Base-by-base conservation (phyloP, 92 coral and sea anemone species). In the Nematostella vectensis region DNA sequence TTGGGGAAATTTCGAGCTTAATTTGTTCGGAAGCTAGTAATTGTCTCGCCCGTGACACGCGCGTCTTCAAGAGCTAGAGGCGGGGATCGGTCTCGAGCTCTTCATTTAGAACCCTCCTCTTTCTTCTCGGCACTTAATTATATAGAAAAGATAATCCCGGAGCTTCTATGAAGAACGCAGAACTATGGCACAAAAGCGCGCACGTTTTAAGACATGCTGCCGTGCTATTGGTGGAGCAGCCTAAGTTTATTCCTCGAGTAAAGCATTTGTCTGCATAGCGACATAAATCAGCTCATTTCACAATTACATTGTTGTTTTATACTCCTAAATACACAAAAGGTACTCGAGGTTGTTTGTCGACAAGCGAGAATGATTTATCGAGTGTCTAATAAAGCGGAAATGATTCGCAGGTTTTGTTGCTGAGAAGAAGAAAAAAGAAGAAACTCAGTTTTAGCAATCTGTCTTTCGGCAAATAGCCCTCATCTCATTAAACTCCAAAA, bases 371-470 rank as follows among this genome's bases (percentile, higher is more conserved):
- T 58, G 69, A 68, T 58, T 74, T 68, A 51, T 48, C 53, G 63
- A 63, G 62, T 40, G 70, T 62, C 74, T 73, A 84, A 74, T 74
- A 40, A 10, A 61, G 76, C 76, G 87, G 63, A 61, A 56, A 63
- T 65, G 50, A 49, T 70, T 61, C 52, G 75, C 54, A 48, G 59
- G 74, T 65, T 71, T 79, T 54, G 38, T 70, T 58, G 63, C 15
- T 33, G 6, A 15, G 6, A 33, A 33, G 15, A 33, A 33, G 40
- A 33, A 33, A 33, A 33, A 33, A 33, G 15, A 33, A 33, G 15
- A 33, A 33, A 6, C 40, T 33, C 40, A 6, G 40, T n/a, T n/a
- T n/a, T n/a, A n/a, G n/a, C n/a, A n/a, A n/a, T n/a, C n/a, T n/a
- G n/a, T n/a, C n/a, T n/a, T n/a, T n/a, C n/a, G n/a, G n/a, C n/a